phyloP scores from a whole-genome alignment of 2,113 vertebrate genomes.

The Tringa solitaria region DNA sequence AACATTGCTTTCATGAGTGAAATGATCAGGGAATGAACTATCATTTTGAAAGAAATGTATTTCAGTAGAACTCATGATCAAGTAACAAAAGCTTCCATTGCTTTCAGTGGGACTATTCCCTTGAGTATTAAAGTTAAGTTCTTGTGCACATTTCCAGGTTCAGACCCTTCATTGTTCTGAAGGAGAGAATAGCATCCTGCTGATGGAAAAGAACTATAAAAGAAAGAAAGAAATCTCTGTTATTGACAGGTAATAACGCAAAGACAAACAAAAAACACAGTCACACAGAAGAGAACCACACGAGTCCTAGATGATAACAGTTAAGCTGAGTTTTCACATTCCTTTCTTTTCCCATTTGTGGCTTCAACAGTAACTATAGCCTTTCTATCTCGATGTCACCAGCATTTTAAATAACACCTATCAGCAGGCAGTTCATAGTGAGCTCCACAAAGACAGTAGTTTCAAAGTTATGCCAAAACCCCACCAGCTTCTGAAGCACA shows the following conservation, averaged over 20 bases:
- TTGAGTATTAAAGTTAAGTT: not conserved
- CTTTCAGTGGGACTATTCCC: not conserved
- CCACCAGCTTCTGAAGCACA: not conserved
- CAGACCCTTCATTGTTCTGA: not conserved
- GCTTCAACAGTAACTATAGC: not conserved
- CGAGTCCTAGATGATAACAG: fast-evolving
- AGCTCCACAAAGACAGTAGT: not conserved
- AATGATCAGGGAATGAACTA: not conserved
- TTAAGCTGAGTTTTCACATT: not conserved
- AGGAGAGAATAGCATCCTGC: not conserved
- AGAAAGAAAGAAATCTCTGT: not conserved
- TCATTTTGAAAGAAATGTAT: not conserved
- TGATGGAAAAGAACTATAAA: not conserved
- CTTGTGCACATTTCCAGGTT: not conserved
- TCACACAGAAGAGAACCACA: not conserved
- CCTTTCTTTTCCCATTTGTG: not conserved
- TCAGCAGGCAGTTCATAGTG: not conserved
- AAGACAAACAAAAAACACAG: conserved; percentile 17
- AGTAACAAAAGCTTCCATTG: not conserved
- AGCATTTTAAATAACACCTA: not conserved
- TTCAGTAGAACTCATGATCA: not conserved
- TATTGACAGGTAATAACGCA: not conserved
- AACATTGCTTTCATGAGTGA: not conserved
- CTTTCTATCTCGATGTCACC: not conserved
- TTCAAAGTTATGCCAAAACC: not conserved